Evolutionary conservation across 2,888 invertebrate species (phyloP).

Genomic region (Monochamus alternatus): DNA sequence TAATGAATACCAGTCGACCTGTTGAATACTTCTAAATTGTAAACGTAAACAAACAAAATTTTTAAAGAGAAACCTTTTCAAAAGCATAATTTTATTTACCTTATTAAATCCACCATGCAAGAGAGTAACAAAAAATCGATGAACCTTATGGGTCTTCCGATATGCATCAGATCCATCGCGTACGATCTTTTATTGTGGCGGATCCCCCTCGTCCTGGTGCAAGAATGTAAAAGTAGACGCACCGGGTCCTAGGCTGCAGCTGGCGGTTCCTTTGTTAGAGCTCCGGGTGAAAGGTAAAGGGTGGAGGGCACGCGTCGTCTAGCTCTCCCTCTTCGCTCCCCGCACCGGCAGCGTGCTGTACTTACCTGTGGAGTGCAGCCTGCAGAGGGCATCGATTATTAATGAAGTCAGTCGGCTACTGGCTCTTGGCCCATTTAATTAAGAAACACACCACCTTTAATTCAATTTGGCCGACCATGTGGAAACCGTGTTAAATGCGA

Average conservation of each 20-base stretch:
- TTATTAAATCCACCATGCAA: not conserved
- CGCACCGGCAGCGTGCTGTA: conserved; percentile 31
- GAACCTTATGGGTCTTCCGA: conserved; percentile 25
- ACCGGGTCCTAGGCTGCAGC: conserved; percentile 56
- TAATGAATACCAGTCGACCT: too few relatives aligned
- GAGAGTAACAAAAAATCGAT: conserved; percentile 25
- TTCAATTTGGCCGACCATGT: conserved; percentile 41
- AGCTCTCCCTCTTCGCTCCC: conserved; percentile 38
- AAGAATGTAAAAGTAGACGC: conserved; percentile 37
- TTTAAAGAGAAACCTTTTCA: not conserved
- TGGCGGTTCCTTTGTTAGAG: conserved; percentile 62
- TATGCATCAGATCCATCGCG: conserved; percentile 17
- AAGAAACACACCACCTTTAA: conserved; percentile 38
- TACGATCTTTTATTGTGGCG: conserved; percentile 29
- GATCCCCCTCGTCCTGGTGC: conserved; percentile 31
- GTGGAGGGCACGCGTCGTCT: conserved; percentile 62
- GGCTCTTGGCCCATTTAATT: conserved; percentile 46
- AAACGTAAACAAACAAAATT: not conserved
- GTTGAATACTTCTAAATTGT: too few relatives aligned
- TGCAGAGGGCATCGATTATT: conserved; percentile 38
- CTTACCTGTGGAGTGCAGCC: conserved; percentile 41
- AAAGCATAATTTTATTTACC: not conserved
- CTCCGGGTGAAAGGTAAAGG: conserved; percentile 63
- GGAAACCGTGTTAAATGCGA: conserved; percentile 41
- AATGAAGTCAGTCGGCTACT: conserved; percentile 41